Base-by-base conservation (phyloP, 2,797 vertebrate species). In the Perdix hodgsoniae region DNA sequence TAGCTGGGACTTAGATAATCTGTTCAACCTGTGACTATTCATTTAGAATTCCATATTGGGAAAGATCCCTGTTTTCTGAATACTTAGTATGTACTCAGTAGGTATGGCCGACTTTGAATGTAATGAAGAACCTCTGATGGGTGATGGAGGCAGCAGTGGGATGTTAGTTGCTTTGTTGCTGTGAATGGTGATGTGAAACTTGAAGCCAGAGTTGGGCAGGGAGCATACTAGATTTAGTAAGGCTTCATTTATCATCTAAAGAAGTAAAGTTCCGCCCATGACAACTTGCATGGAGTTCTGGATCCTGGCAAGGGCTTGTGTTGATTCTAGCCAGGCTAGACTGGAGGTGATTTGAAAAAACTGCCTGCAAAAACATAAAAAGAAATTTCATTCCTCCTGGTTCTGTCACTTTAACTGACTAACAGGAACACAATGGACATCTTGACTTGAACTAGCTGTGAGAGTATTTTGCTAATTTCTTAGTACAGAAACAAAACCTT, bases 131-230 rank as follows among this genome's bases (percentile, higher is more conserved):
- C 24, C 13, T 29, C 3, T 31, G 15, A 4, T 11, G 21, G 14
- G 3, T 61, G 37, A 3, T 77, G 50, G 37, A 63, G 22, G 22
- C 11, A 64, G 54, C 31, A 75, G 29, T 7, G 17, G 16, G 13
- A 24, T 66, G 16, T 33, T 17, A 69, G 65, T 14, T 14, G 29
- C 56, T 4, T 78, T 61, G 22, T 1, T 33, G 14, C 24, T 11
- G 0, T 73, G 50, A 87, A 73, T 17, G 6, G 14, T 27, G 7
- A 37, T 8, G 13, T 0, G 0, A 8, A 65, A 5, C 16, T 29
- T 73, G 71, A 73, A 79, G 35, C 3, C 2, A 64, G 16, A 60
- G 7, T 12, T 22, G 0, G 2, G 6, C 12, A 42, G 5, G 22
- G 40, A 90, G 8, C 2, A 3, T 12, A 59, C 29, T 0, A 47